phyloP scores from a whole-genome alignment of 2,888 invertebrate genomes.

The Sarcophaga variegata region DNA sequence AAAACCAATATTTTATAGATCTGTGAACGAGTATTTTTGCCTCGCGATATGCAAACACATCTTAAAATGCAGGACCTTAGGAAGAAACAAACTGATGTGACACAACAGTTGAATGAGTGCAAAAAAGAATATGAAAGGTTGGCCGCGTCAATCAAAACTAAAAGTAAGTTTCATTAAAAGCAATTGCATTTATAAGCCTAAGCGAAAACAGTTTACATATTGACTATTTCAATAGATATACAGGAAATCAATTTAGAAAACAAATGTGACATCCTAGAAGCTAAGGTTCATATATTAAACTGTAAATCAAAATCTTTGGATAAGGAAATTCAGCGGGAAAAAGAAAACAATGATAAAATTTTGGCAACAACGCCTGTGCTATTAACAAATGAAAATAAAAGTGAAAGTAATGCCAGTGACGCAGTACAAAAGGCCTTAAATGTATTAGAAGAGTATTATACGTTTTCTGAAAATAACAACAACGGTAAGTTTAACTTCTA shows the following conservation, averaged over 20 bases:
- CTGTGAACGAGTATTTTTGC: constrained; percentile 75
- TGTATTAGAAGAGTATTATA: constrained; percentile 77
- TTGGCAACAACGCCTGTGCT: constrained; percentile 77
- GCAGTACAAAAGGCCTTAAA: constrained; percentile 76
- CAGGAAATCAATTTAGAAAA: constrained; percentile 75
- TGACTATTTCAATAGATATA: constrained; percentile 73
- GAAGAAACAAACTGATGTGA: constrained; percentile 71
- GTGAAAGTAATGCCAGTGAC: constrained; percentile 74
- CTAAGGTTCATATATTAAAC: constrained; percentile 75
- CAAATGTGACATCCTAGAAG: constrained; percentile 72
- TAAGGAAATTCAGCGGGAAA: constrained; percentile 74
- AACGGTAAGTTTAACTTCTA: constrained; percentile 62
- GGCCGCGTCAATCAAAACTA: constrained; percentile 75
- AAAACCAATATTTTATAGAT: constrained; percentile 55
- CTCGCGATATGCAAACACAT: constrained; percentile 77
- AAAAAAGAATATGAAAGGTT: constrained; percentile 74
- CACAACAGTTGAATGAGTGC: constrained; percentile 71
- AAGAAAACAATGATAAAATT: constrained; percentile 73
- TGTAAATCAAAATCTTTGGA: constrained; percentile 74
- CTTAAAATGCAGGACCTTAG: constrained; percentile 76
- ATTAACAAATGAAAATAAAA: constrained; percentile 75
- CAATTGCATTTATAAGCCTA: not conserved
- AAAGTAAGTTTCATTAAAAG: constrained; percentile 74
- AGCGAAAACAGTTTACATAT: not conserved
- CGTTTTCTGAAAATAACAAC: constrained; percentile 71